These are phyloP conservation scores for Sebastes itinus DNA, from an alignment of 2,797 vertebrate species.

Conservation along the genomic window DNA sequence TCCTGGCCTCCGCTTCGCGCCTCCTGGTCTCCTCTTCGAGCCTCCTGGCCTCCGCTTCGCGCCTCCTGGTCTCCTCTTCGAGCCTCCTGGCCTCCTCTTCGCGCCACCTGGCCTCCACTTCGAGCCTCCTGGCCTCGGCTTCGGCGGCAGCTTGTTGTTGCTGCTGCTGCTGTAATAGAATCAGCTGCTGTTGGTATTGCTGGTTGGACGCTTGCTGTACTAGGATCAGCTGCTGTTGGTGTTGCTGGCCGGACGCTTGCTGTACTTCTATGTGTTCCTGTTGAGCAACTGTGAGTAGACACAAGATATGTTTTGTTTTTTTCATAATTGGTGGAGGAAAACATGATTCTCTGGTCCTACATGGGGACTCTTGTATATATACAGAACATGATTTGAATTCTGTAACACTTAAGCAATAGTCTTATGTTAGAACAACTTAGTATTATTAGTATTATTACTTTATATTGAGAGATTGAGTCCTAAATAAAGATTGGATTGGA, in stretches of 20 bases:
- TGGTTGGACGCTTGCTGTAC: conserved; percentile 6
- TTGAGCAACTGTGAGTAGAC: conserved; percentile 25
- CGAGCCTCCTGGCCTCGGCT: background rate
- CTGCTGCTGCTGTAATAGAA: conserved; percentile 46
- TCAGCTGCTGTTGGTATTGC: conserved; percentile 6
- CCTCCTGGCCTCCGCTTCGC: background rate
- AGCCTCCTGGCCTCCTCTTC: background rate
- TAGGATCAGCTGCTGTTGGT: conserved; percentile 24
- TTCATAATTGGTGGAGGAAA: background rate
- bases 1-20: conserved; percentile 7
- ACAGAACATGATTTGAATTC: too few species aligned
- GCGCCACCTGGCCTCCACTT: conserved; percentile 26
- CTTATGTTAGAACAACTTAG: background rate
- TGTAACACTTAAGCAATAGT: background rate
- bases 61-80: background rate
- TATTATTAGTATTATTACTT: background rate
- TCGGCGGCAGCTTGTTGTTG: background rate
- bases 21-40: background rate
- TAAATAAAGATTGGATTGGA: too few species aligned
- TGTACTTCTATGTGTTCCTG: conserved; percentile 30
- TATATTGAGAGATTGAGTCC: background rate
- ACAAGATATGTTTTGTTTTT: background rate
- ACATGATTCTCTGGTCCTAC: background rate
- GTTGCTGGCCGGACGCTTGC: conserved; percentile 1
- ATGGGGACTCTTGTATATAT: background rate